Base-by-base conservation (phyloP, 1,140 invertebrate genomes). In the Meteorus sp. region DNA sequence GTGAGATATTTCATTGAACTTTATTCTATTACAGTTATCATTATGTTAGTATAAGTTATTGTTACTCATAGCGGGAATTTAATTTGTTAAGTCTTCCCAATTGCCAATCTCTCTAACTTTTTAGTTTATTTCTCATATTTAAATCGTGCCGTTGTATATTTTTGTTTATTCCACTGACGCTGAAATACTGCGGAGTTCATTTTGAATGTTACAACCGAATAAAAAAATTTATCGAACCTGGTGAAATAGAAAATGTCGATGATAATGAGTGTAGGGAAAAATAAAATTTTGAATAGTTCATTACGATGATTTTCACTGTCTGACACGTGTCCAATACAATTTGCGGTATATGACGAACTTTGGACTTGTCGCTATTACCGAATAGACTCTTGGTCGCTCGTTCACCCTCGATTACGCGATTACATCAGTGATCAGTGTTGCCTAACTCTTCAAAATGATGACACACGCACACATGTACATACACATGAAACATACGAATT, bases 1-100 rank as follows among this genome's bases (percentile, higher is more conserved):
- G 77, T 79, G 65, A 79, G 77, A 74, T 65, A 29, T 22, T 17
- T 23, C 45, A 33, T 51, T 17, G 3, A 4, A 37, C 31, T 55
- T 43, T 17, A 15, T 56, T 11, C 3, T 23, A 41, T 25, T 54
- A 33, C 29, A 33, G 11, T 33, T 33, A 7, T 33, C 29, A 11
- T 33, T 7, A 11, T 29, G 9, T 29, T 29, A 5, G 9, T 9
- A 5, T 29, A 29, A 5, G 4, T 29, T 5, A 5, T 29, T 29
- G 9, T 29, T 29, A 5, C 4, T 29, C 27, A 29, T 29, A 29
- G 9, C 4, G 9, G 4, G 9, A 29, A 29, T 29, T 9, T 9
- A 4, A 9, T 4, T 29, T 29, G 45, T 7, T n/a, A n/a, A 27
- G 15, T n/a, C n/a, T n/a, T n/a, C n/a, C n/a, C n/a, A n/a, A n/a